These are phyloP conservation scores for Diarsia dahlii DNA, from an alignment of 2,888 invertebrate genomes.

Conservation along the genomic window DNA sequence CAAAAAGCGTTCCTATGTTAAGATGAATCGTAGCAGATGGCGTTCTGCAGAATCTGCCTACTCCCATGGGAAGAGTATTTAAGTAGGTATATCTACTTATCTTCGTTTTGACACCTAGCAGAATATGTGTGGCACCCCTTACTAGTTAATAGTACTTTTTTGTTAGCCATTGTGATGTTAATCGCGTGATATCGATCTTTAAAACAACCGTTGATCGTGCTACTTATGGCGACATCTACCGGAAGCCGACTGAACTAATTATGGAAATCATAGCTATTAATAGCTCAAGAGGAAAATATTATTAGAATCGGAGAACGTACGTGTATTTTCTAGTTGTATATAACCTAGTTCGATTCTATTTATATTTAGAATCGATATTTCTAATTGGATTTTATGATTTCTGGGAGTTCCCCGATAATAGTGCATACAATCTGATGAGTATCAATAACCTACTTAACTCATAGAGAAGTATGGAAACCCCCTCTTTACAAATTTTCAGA, in stretches of 20 bases:
- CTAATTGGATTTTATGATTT: background rate
- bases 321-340: background rate
- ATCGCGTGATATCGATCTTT: constrained; percentile 30
- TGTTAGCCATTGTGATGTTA: constrained; percentile 17
- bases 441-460: background rate
- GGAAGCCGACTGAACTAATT: constrained; percentile 34
- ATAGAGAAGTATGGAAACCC: background rate
- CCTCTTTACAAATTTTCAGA: constrained; percentile 14
- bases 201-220: constrained; percentile 40
- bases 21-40: too few relatives aligned
- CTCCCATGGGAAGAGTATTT: too few relatives aligned
- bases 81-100: too few relatives aligned
- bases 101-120: too few relatives aligned
- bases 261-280: constrained; percentile 21
- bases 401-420: constrained; percentile 43
- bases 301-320: constrained; percentile 24
- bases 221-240: constrained; percentile 47
- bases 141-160: constrained; percentile 38
- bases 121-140: constrained; percentile 9
- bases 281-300: constrained; percentile 5
- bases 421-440: background rate
- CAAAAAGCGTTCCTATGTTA: too few relatives aligned
- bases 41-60: too few relatives aligned
- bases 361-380: background rate
- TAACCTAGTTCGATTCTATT: background rate